Evolutionary conservation across 2,113 vertebrate genomes (phyloP), one percentile per base, ranked within the genome.

Genomic region (Microcebus lehilahytsara): DNA sequence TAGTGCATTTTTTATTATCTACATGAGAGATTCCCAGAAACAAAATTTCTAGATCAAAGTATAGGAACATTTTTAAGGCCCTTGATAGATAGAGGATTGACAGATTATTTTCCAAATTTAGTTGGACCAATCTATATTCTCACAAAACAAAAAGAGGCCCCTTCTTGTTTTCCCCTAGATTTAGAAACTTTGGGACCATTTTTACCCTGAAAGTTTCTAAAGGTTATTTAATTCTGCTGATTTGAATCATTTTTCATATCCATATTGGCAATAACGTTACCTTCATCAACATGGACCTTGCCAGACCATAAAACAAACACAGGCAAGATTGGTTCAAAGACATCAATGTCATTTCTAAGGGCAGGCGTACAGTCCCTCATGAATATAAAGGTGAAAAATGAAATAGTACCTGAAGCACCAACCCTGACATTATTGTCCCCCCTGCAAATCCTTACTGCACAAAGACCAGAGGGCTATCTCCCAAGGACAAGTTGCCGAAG

Each of bases 221-320:
- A 72, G n/a, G 83, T 79, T 78, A 46, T 85, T 90, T 81, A 83
- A 87, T 90, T 96, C n/a, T 81, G 12, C 89, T 88, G 46, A 64
- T 10, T 72, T 37, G 56, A 42, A n/a, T 78, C n/a, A 20, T 79
- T 96, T 53, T 46, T 49, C 53, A 17, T 8, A 40, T 25, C 30
- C 17, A 58, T 62, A 67, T 22, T 13, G 2, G 49, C 22, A 66
- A 19, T 83, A 40, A 67, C 10, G 23, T 66, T 83, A 37, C 14
- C n/a, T 75, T 71, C 10, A 22, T 92, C 84, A 87, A 0, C 30
- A 40, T 75, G 34, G 34, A 22, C 80, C 42, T 92, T 75, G 58
- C 23, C 37, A 49, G 34, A 75, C 9, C 74, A 34, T 5, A 80
- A 51, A 80, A 91, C 23, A 74, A 71, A 83, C 53, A 89, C 30